Evolutionary conservation across 2,888 invertebrate species (phyloP), one percentile per base, ranked within the genome.

Genomic region (Scaptomyza reducta): DNA sequence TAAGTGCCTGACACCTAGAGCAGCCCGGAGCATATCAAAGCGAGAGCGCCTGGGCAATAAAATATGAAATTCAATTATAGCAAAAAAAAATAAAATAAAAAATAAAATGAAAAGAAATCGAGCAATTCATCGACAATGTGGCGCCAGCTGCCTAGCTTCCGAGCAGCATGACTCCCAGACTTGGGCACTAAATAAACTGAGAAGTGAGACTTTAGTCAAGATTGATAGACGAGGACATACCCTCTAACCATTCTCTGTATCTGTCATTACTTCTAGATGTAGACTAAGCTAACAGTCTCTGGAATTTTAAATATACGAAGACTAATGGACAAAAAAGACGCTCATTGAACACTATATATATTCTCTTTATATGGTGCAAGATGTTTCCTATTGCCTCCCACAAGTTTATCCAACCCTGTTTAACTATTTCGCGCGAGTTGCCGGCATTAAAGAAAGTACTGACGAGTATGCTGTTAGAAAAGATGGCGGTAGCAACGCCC

Each of bases 41-140:
- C 38, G 25, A 22, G 29, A 40, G 10, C 4, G 40, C n/a, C 29
- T 29, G 18, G n/a, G 51, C 64, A 55, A 70, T 68, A 63, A 62
- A 68, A 59, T 58, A 70, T 68, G 68, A 69, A 84, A 88, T 88
- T 83, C 84, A 88, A 88, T 86, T 88, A 83, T 50, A 63, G 66
- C 65, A 60, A 40, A 60, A 33, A 42, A 13, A 22, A 42, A 41
- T n/a, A n/a, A n/a, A n/a, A n/a, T n/a, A 51, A 38, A 6, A 6
- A n/a, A 11, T 14, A 7, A 33, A 31, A 2, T 10, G 5, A 27
- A 22, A 22, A 3, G 27, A 42, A 59, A 29, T 61, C 60, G 46
- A 35, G 41, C 44, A 41, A 51, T 25, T 33, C 51, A 31, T 49
- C 74, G 87, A 55, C 82, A 81, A 70, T 70, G 70, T 65, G 83